Percentiles rank a stretch among this genome's conserved stretches.
Evolutionary conservation across 2,888 invertebrate genomes (phyloP).

Genomic region (Plagiodera versicolora): DNA sequence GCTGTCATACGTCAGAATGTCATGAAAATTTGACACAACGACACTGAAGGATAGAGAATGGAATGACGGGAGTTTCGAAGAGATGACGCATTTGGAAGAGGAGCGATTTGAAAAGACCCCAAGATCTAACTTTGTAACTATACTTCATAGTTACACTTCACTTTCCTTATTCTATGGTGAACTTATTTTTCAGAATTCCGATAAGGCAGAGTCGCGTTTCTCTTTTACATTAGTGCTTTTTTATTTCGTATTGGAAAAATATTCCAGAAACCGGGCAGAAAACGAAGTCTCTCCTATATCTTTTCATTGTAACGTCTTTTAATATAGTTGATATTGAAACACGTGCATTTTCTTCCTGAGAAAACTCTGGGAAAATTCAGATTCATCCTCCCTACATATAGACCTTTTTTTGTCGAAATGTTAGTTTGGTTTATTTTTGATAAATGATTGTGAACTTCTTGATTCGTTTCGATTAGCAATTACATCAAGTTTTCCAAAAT

Average conservation of each 20-base stretch:
- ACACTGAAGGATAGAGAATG: no score
- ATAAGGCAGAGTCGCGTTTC: slow-evolving; percentile 3
- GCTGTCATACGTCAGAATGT: no score
- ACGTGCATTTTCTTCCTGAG: slow-evolving; percentile 28
- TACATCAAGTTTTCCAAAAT: slow-evolving; percentile 17
- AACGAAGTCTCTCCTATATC: slow-evolving; percentile 5
- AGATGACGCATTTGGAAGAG: no score
- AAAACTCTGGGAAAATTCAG: background rate
- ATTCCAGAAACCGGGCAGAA: background rate
- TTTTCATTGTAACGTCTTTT: slow-evolving; percentile 14
- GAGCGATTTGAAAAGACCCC: no score
- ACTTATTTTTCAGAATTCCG: background rate
- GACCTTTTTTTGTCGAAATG: no score
- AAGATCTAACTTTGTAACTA: no score
- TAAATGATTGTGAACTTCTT: slow-evolving; percentile 12
- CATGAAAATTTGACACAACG: no score
- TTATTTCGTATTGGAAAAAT: slow-evolving; percentile 12
- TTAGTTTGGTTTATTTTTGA: background rate
- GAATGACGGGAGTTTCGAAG: no score
- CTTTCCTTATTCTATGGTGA: background rate
- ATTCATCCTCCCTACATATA: no score
- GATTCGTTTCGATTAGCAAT: slow-evolving; percentile 21
- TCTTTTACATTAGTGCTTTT: slow-evolving; percentile 15
- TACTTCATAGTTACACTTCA: no score
- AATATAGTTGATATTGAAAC: slow-evolving; percentile 25